Conservation (phyloP, 2,888 invertebrate genomes). For the Clusia tigrina region DNA sequence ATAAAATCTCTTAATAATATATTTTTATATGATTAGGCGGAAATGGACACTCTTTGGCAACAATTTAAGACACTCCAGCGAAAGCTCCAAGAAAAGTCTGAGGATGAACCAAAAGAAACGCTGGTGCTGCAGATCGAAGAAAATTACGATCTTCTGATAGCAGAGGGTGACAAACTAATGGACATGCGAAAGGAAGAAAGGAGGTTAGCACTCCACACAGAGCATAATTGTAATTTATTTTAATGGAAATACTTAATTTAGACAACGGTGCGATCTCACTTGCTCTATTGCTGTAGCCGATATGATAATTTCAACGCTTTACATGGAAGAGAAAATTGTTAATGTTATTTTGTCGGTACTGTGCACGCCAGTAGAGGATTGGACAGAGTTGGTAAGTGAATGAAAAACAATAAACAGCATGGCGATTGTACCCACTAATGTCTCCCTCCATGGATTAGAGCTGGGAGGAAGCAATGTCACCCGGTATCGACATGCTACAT, state of each 20-base stretch:
- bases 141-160: conserved; percentile 61
- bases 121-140: conserved; percentile 62
- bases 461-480: conserved; percentile 63
- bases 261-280: conserved; percentile 56
- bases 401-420: background rate
- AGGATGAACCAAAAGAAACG: conserved; percentile 59
- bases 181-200: conserved; percentile 58
- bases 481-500: conserved; percentile 61
- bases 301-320: conserved; percentile 54
- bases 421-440: background rate
- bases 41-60: conserved; percentile 60
- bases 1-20: background rate
- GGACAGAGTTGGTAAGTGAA: conserved; percentile 56
- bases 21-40: conserved; percentile 35
- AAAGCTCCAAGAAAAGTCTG: conserved; percentile 58
- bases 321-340: conserved; percentile 55
- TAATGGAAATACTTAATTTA: conserved; percentile 33
- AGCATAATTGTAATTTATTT: background rate
- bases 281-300: conserved; percentile 56
- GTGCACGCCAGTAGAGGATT: conserved; percentile 59
- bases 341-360: conserved; percentile 55
- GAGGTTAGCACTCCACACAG: conserved; percentile 48
- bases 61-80: conserved; percentile 62
- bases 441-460: no score
- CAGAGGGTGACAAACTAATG: conserved; percentile 60